A percentile compares a stretch with the other conserved stretches of the same genome.
Evolutionary conservation across 2,888 invertebrate species (phyloP).

Genomic region (Eristalis intricaria): DNA sequence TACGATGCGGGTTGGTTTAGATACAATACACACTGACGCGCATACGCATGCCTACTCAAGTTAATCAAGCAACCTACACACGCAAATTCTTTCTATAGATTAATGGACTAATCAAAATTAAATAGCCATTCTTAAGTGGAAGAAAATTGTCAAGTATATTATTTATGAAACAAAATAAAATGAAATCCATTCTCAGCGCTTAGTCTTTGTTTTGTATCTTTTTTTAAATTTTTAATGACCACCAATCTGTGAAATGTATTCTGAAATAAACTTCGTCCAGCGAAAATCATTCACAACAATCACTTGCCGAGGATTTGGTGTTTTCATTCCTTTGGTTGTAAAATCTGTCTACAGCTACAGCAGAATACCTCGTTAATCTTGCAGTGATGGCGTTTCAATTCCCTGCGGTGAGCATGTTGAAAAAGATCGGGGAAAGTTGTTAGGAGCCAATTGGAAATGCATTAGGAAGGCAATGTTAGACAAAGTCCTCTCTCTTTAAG

Average conservation of each 20-base stretch:
- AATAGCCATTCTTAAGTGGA: not conserved
- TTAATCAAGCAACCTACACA: not conserved
- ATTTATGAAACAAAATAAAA: not conserved
- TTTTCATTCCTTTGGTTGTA: not conserved
- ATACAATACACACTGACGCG: not conserved
- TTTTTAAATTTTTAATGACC: not conserved
- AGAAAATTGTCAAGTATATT: not conserved
- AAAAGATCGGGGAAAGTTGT: no score
- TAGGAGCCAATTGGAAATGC: no score
- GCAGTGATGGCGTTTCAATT: not conserved
- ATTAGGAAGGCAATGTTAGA: no score
- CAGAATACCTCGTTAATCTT: not conserved
- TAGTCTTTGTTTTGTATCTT: not conserved
- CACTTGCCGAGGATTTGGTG: not conserved
- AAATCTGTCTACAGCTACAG: not conserved
- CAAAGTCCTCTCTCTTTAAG: no score
- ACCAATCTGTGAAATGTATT: not conserved
- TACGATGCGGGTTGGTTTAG: not conserved
- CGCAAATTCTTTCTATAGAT: not conserved
- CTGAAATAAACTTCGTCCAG: not conserved
- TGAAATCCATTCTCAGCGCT: not conserved
- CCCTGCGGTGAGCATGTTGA: no score
- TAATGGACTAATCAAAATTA: slow-evolving; percentile 1
- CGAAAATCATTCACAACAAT: not conserved
- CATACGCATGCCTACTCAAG: not conserved